phyloP scores from a whole-genome alignment of 2,113 vertebrate species.

The Urocitellus parryii region DNA sequence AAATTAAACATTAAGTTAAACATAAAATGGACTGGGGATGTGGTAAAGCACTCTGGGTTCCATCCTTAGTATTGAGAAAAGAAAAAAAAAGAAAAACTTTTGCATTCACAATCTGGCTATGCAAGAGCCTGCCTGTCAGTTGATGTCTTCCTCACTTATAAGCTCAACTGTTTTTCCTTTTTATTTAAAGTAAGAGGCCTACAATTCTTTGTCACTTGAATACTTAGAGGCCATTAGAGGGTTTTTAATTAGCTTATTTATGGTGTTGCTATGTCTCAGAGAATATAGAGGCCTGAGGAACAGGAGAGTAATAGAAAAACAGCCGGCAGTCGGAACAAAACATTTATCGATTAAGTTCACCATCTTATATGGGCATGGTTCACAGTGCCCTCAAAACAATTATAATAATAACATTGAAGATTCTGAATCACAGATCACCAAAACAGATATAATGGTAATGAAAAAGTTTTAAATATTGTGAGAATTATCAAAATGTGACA shows the following conservation, averaged over 20 bases:
- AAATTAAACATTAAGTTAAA: no score
- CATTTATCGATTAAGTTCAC: background rate
- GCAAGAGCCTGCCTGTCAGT: background rate
- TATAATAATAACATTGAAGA: background rate
- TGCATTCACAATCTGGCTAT: background rate
- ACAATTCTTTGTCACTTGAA: background rate
- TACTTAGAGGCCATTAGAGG: background rate
- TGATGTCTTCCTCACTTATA: background rate
- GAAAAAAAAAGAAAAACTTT: background rate
- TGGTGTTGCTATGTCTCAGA: background rate
- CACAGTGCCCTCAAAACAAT: background rate
- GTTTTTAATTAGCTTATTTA: background rate
- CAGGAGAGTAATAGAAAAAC: no score
- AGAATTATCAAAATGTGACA: background rate
- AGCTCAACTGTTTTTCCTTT: background rate
- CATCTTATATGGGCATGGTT: background rate
- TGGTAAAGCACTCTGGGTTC: no score
- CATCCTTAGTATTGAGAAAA: no score
- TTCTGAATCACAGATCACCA: no score
- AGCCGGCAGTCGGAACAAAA: no score
- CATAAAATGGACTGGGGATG: no score
- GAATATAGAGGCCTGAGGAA: background rate
- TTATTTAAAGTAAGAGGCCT: background rate
- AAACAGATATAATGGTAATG: background rate
- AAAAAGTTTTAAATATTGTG: background rate